Evolutionary conservation across 2,113 vertebrate genomes (phyloP).

Genomic region (Todiramphus chloris): DNA sequence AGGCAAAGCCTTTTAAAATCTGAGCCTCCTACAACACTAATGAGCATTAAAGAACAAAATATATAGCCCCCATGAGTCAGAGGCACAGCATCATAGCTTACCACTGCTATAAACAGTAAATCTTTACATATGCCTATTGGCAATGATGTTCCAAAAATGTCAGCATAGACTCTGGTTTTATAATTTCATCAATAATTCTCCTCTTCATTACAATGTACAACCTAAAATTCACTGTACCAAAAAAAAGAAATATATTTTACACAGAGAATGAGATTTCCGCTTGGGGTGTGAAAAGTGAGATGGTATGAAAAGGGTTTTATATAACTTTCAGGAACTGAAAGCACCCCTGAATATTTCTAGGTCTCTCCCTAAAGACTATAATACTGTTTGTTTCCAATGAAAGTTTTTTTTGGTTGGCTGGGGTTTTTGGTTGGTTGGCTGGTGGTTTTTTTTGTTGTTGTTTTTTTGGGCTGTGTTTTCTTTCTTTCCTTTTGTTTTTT

Average conservation of each 20-base stretch:
- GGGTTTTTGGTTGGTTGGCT: background rate
- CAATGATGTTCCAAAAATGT: constrained; percentile 43
- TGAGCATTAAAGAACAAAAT: constrained; percentile 40
- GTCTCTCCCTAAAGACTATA: background rate
- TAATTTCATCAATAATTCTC: constrained; percentile 2
- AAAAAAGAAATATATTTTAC: background rate
- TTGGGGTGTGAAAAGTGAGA: background rate
- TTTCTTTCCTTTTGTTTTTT: background rate
- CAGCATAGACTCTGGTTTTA: background rate
- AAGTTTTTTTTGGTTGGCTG: constrained; percentile 6
- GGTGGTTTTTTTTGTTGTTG: background rate
- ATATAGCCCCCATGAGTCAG: constrained; percentile 9
- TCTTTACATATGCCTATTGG: constrained; percentile 39
- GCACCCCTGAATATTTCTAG: background rate
- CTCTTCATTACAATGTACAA: background rate
- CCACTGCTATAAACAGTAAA: constrained; percentile 60
- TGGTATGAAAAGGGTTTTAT: background rate
- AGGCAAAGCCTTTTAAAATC: constrained; percentile 52
- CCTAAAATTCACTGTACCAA: background rate
- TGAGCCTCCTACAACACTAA: constrained; percentile 22
- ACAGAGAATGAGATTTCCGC: background rate
- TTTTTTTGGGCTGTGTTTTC: background rate
- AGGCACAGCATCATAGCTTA: constrained; percentile 28
- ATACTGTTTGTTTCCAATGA: background rate
- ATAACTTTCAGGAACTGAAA: background rate